phyloP scores from a whole-genome alignment of 35 echinoderm and acorn worm genomes.

The Antedon bifida region DNA sequence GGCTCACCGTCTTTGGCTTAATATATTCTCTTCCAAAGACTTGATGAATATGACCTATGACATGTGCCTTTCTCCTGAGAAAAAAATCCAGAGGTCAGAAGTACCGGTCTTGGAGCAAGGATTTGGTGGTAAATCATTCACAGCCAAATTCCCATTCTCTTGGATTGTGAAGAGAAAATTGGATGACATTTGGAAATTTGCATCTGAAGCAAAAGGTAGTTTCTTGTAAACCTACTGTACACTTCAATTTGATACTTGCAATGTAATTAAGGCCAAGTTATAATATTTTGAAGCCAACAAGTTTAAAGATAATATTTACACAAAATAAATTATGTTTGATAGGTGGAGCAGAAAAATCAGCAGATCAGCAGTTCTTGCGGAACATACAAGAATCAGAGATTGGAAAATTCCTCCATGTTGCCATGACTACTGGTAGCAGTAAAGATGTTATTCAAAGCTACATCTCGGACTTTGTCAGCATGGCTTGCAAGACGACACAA shows the following conservation, averaged over 20 bases:
- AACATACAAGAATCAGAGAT: neutral
- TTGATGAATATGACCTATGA: neutral
- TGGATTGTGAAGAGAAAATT: neutral
- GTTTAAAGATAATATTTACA: too few species aligned
- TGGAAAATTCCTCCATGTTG: neutral
- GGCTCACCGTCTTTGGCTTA: neutral
- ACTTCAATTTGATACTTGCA: too few species aligned
- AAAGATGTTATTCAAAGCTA: neutral
- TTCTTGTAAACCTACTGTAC: neutral
- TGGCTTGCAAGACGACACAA: neutral
- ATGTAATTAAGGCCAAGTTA: too few species aligned
- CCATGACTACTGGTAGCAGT: neutral
- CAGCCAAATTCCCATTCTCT: neutral
- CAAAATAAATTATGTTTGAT: neutral
- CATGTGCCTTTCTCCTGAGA: neutral
- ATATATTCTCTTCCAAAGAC: neutral
- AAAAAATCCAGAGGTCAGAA: neutral
- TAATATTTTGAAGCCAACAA: too few species aligned
- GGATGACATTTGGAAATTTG: neutral
- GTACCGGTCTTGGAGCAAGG: neutral
- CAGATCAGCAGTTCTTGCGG: neutral
- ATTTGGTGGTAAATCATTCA: neutral
- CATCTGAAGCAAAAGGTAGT: neutral
- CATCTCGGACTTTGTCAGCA: neutral
- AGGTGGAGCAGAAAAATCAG: neutral